phyloP scores from a whole-genome alignment of 2,797 vertebrate genomes.

The Percopsis omiscomaycus region DNA sequence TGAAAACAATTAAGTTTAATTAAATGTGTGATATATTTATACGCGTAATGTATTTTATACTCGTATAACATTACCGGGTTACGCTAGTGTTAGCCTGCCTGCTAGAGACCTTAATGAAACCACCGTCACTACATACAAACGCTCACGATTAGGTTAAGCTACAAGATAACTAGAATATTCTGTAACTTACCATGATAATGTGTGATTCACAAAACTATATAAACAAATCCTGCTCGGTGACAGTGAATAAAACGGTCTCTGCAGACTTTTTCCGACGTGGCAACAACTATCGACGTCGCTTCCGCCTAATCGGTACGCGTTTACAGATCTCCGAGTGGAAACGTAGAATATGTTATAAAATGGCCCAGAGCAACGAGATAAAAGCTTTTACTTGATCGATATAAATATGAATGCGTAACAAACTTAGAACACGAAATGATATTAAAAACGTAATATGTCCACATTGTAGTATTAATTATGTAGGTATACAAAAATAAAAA shows the following conservation, averaged over 20 bases:
- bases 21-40: too few species aligned
- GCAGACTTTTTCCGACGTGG: conserved; percentile 71
- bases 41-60: too few species aligned
- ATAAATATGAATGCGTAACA: too few species aligned
- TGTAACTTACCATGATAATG: conserved; percentile 52
- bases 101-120: too few species aligned
- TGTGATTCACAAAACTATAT: neutral
- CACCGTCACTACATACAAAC: neutral
- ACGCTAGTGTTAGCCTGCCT: too few species aligned
- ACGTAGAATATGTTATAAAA: neutral
- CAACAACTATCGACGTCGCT: conserved; percentile 54
- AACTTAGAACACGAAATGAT: too few species aligned
- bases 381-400: too few species aligned
- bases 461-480: too few species aligned
- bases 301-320: conserved; percentile 27
- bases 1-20: neutral
- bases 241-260: neutral
- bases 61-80: too few species aligned
- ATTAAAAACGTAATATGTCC: too few species aligned
- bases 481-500: too few species aligned
- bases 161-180: rapidly evolving
- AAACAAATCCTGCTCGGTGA: rapidly evolving
- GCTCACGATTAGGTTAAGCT: rapidly evolving
- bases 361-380: conserved; percentile 29
- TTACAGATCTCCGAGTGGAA: conserved; percentile 37